Conservation (phyloP, 2,888 invertebrate species). For the Nipponacmea schrenckii region DNA sequence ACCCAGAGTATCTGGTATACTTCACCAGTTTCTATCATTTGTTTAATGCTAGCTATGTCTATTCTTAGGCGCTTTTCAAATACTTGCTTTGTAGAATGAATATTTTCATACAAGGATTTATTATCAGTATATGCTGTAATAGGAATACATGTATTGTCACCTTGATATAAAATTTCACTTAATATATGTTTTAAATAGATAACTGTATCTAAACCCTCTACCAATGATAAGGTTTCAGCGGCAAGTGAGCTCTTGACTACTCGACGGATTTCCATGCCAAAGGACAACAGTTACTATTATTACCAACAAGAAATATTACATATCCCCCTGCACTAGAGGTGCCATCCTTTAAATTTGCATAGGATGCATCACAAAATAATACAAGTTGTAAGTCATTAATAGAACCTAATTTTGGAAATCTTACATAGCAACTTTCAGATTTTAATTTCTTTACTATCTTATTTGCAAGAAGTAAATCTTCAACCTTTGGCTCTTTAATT, state of each 20-base stretch:
- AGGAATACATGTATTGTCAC: background rate
- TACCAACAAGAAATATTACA: too few species aligned
- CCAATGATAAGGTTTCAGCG: constrained; percentile 14
- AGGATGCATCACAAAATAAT: constrained; percentile 8
- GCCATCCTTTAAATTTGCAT: too few species aligned
- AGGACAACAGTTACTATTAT: too few species aligned
- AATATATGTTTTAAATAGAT: background rate
- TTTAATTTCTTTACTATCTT: constrained; percentile 14
- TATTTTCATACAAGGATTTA: constrained; percentile 17
- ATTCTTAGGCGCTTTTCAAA: constrained; percentile 17
- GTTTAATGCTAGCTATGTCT: constrained; percentile 15
- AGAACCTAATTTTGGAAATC: background rate
- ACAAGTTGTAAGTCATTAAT: constrained; percentile 7
- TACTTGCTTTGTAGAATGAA: constrained; percentile 17
- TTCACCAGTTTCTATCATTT: background rate
- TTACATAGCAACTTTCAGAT: constrained; percentile 10
- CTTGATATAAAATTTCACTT: constrained; percentile 6
- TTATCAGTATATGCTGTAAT: background rate
- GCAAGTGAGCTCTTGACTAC: background rate
- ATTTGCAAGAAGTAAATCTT: constrained; percentile 12
- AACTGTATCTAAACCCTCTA: constrained; percentile 14
- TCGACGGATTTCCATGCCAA: too few species aligned
- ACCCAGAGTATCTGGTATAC: constrained; percentile 5
- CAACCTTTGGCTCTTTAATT: constrained; percentile 12
- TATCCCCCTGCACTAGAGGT: too few species aligned